A percentile compares a stretch with the other conserved stretches of the same genome.
Evolutionary conservation across 2,797 vertebrate genomes (phyloP).

Genomic region (Lacerta bilineata): DNA sequence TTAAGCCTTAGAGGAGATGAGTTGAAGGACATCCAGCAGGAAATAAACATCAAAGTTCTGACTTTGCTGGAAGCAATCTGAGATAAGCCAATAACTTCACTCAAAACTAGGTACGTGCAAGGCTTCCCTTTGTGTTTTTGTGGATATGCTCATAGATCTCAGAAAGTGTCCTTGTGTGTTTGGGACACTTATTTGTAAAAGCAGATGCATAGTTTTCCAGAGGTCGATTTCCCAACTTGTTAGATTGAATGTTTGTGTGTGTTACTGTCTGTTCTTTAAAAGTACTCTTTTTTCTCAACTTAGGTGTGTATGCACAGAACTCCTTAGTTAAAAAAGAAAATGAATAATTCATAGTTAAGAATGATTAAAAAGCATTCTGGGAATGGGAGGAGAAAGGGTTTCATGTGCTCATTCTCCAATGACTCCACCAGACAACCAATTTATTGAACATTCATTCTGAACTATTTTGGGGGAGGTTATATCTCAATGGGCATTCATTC

Average conservation of each 20-base stretch:
- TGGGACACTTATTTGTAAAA: background rate
- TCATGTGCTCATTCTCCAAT: background rate
- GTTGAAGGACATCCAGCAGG: background rate
- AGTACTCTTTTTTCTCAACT: no score
- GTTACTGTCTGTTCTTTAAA: background rate
- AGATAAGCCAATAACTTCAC: background rate
- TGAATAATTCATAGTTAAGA: background rate
- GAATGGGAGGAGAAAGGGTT: background rate
- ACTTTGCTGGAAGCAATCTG: constrained; percentile 23
- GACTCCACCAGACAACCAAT: no score
- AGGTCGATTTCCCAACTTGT: background rate
- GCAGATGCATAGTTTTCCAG: background rate
- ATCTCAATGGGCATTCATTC: no score
- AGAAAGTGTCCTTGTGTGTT: background rate
- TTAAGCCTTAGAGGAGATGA: constrained; percentile 12
- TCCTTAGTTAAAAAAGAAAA: background rate
- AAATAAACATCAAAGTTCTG: constrained; percentile 19
- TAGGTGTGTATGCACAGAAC: background rate
- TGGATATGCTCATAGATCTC: background rate
- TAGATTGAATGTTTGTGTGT: background rate
- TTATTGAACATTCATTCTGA: no score
- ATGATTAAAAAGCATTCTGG: background rate
- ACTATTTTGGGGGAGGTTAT: no score
- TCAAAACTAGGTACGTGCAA: background rate
- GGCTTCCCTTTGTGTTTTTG: background rate